phyloP scores from a whole-genome alignment of 2,888 invertebrate species.

The Tenthredo distinguenda region DNA sequence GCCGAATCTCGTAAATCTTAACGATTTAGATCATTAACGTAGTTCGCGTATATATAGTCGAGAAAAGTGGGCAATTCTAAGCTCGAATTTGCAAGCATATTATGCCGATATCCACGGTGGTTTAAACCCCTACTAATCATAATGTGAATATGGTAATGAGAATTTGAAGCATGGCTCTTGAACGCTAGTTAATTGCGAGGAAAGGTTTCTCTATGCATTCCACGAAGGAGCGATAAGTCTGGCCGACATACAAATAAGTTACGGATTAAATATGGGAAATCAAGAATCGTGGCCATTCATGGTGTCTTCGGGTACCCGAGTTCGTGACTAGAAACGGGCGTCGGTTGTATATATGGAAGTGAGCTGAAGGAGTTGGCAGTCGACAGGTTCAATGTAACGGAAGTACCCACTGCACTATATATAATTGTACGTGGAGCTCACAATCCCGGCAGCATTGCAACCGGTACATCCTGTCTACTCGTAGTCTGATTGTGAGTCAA shows the following conservation, averaged over 20 bases:
- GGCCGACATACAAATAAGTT: slow-evolving; percentile 41
- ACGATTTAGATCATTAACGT: slow-evolving; percentile 11
- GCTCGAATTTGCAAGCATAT: background rate
- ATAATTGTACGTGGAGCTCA: slow-evolving; percentile 23
- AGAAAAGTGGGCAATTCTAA: background rate
- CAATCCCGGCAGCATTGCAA: slow-evolving; percentile 15
- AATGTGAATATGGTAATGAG: background rate
- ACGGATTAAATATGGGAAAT: slow-evolving; percentile 48
- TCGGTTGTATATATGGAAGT: slow-evolving; percentile 31
- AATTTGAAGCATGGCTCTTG: background rate
- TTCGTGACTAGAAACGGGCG: slow-evolving; percentile 47
- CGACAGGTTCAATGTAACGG: slow-evolving; percentile 50
- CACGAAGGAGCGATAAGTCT: slow-evolving; percentile 15
- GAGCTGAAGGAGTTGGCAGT: slow-evolving; percentile 14
- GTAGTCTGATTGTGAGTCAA: background rate
- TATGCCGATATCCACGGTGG: background rate
- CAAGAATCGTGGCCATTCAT: slow-evolving; percentile 44
- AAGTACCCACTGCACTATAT: slow-evolving; percentile 50
- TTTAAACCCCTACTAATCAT: background rate
- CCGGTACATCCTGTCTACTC: slow-evolving; percentile 40
- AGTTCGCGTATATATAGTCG: background rate
- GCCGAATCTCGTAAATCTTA: background rate
- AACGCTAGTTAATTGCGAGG: background rate
- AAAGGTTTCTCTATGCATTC: slow-evolving; percentile 30
- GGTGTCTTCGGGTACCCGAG: slow-evolving; percentile 19